phyloP scores from a whole-genome alignment of 2,797 vertebrate genomes.

The Rhabdomys pumilio region DNA sequence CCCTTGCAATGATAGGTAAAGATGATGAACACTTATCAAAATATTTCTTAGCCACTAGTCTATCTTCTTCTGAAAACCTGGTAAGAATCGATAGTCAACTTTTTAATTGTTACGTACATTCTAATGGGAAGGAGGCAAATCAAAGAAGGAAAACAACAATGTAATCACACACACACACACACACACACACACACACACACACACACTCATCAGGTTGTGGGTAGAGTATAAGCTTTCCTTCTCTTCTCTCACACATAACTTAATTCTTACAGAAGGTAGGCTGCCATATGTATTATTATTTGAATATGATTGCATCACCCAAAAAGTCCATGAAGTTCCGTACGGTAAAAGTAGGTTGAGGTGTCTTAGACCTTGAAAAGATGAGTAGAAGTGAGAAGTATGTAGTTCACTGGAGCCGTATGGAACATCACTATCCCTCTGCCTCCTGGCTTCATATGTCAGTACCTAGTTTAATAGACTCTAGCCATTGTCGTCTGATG shows the following conservation, averaged over 20 bases:
- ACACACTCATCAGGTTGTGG: background rate
- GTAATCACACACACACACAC: background rate
- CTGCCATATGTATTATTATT: background rate
- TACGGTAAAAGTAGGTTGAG: background rate
- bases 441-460: background rate
- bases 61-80: background rate
- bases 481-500: background rate
- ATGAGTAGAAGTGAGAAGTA: background rate
- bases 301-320: background rate
- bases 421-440: too few species aligned
- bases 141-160: background rate
- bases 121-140: slow-evolving; percentile 18
- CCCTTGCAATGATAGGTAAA: background rate
- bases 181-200: background rate
- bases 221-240: background rate
- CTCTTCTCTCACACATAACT: background rate
- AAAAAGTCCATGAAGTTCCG: background rate
- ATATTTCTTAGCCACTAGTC: background rate
- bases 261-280: slow-evolving; percentile 19
- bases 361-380: background rate
- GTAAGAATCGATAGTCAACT: background rate
- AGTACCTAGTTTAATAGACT: background rate
- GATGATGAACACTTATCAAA: background rate
- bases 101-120: background rate
- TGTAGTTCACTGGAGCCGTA: background rate